phyloP scores from a whole-genome alignment of 2,797 vertebrate genomes.

The Arctocebus calabarensis region DNA sequence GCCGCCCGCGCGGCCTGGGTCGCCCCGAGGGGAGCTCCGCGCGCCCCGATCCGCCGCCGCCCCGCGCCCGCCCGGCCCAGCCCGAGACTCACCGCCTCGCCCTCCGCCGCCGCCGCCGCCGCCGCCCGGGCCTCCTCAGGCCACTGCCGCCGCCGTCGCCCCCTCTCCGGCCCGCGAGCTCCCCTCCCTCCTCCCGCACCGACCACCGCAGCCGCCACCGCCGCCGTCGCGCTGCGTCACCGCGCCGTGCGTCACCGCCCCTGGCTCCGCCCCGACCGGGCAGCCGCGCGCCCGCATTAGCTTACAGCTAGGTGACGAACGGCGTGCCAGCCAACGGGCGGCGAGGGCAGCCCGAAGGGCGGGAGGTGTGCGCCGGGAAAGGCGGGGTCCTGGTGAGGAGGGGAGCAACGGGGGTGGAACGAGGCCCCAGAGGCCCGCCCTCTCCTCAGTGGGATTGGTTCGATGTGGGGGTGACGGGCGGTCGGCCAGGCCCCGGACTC shows the following conservation, averaged over 20 bases:
- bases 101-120: constrained; percentile 58
- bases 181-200: constrained; percentile 76
- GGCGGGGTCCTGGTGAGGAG: constrained; percentile 53
- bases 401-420: constrained; percentile 42
- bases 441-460: constrained; percentile 67
- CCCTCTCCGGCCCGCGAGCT: constrained; percentile 72
- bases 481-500: neutral
- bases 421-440: constrained; percentile 68
- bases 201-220: constrained; percentile 76
- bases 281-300: constrained; percentile 57
- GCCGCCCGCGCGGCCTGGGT: constrained; percentile 75
- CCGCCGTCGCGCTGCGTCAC: constrained; percentile 79
- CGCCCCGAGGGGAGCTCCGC: constrained; percentile 70
- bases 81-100: constrained; percentile 76
- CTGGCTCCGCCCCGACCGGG: constrained; percentile 63
- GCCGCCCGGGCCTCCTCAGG: constrained; percentile 58
- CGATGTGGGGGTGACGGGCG: constrained; percentile 50
- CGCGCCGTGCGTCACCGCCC: constrained; percentile 71
- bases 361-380: constrained; percentile 68
- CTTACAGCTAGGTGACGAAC: constrained; percentile 57
- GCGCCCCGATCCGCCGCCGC: constrained; percentile 74
- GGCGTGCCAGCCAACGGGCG: constrained; percentile 63
- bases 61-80: constrained; percentile 35
- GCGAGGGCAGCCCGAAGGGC: constrained; percentile 67
- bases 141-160: constrained; percentile 68